These are phyloP conservation scores for Eptesicus fuscus DNA, from an alignment of 2,113 vertebrate genomes.

Conservation along the genomic window DNA sequence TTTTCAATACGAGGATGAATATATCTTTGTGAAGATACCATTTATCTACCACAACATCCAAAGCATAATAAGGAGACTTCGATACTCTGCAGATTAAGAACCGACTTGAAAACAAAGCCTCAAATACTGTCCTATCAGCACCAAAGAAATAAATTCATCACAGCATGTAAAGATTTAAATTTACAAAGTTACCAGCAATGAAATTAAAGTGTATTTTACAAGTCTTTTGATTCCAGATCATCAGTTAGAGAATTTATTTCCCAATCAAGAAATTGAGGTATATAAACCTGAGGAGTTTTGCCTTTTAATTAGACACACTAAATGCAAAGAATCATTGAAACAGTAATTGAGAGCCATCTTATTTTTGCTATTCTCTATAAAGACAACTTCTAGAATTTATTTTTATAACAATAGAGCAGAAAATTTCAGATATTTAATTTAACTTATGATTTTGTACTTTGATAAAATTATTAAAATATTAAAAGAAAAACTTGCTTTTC, in stretches of 20 bases:
- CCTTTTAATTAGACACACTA: not conserved
- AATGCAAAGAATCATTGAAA: not conserved
- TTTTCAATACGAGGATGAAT: conserved; percentile 65
- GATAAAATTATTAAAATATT: not conserved
- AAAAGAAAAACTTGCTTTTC: not conserved
- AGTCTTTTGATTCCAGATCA: not conserved
- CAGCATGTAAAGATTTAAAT: conserved; percentile 20
- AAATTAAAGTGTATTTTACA: conserved; percentile 45
- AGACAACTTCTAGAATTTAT: not conserved
- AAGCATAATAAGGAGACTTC: conserved; percentile 65
- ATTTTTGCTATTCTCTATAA: not conserved
- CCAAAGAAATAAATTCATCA: conserved; percentile 51
- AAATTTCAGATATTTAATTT: not conserved
- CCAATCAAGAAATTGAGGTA: not conserved
- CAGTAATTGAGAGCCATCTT: not conserved
- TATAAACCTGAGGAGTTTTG: not conserved
- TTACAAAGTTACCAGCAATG: conserved; percentile 30
- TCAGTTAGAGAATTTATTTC: not conserved
- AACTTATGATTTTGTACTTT: not conserved
- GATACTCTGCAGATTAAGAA: conserved; percentile 61
- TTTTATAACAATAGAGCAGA: not conserved
- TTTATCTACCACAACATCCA: conserved; percentile 66
- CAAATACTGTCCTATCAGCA: conserved; percentile 53
- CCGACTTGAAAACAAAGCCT: conserved; percentile 45
- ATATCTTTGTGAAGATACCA: conserved; percentile 67